A percentile compares a stretch with the other conserved stretches of the same genome.
phyloP scores from a whole-genome alignment of 2,797 vertebrate species.

The Propithecus perrieri region DNA sequence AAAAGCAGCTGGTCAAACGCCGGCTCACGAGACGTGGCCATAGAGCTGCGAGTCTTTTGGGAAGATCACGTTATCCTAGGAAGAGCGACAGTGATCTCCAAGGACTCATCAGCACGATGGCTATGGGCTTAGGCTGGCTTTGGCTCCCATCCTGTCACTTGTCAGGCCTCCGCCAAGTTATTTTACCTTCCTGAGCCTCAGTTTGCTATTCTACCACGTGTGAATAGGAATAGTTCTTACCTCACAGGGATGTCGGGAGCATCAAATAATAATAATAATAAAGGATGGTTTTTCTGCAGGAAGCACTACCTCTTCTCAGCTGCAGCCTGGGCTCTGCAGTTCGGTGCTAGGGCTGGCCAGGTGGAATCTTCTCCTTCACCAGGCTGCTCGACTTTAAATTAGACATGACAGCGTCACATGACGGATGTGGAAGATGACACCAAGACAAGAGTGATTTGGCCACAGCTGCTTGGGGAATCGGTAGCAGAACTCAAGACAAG shows the following conservation, averaged over 20 bases:
- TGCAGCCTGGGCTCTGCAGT: too few species aligned
- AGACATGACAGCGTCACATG: background rate
- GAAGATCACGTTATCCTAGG: background rate
- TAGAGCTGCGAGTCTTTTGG: background rate
- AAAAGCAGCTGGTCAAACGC: background rate
- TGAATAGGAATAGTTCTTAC: background rate
- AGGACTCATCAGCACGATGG: background rate
- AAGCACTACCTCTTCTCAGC: background rate
- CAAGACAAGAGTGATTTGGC: background rate
- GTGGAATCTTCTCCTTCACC: background rate
- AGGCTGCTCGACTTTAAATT: background rate
- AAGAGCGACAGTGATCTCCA: background rate
- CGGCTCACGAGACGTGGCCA: background rate
- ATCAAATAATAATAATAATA: background rate
- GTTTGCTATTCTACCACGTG: background rate
- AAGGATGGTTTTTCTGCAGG: background rate
- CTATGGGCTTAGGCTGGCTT: background rate
- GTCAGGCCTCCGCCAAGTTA: background rate
- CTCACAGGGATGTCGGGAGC: background rate
- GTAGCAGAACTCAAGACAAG: background rate
- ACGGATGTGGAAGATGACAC: background rate
- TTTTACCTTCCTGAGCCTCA: background rate
- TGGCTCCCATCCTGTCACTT: background rate
- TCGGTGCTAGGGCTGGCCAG: background rate
- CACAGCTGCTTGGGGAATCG: background rate